Evolutionary conservation across 2,797 vertebrate species (phyloP), one percentile per base, ranked within the genome.

Genomic region (Masticophis lateralis): DNA sequence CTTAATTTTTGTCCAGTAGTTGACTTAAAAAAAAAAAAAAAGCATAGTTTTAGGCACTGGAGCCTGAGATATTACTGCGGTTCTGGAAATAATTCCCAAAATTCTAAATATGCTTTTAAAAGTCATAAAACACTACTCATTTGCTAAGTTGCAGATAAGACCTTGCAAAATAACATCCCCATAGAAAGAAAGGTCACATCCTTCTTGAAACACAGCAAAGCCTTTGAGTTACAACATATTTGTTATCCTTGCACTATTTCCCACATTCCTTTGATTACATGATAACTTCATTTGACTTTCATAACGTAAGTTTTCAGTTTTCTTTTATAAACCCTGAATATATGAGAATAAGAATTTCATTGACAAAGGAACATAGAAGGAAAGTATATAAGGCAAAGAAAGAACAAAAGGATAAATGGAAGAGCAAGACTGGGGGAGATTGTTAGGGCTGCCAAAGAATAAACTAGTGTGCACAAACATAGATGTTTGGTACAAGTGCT

Each of bases 281-380:
- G 97, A 97, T 97, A 95, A 94, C 95, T 97, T 95, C 96, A 69
- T 96, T 96, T 97, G 96, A 96, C 97, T 97, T 96, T 91, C 94
- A 92, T 96, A 96, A 96, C 95, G 94, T 56, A 95, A 94, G 94
- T 96, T 96, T 96, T 96, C 95, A 96, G 89, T 83, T 95, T 86
- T 91, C 95, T 93, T 95, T 91, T 60, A 95, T 95, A 96, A 96
- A 37, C 18, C 0, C 0, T 0, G 95, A 94, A 91, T 94, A 89
- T 94, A 90, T 92, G 94, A 95, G 92, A 57, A 92, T 8, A 96
- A 96, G 96, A 91, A 55, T 86, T 93, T 61, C 93, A 11, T 56
- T 91, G 96, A 95, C 95, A 95, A 87, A 51, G 69, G 43, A 69
- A 32, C 37, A 60, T 86, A 60, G 74, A 90, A 57, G 22, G 94